Percentiles rank a stretch among this genome's conserved stretches.
These are phyloP conservation scores for Drosophila ambigua DNA, from an alignment of 1,140 invertebrate genomes.

Conservation along the genomic window DNA sequence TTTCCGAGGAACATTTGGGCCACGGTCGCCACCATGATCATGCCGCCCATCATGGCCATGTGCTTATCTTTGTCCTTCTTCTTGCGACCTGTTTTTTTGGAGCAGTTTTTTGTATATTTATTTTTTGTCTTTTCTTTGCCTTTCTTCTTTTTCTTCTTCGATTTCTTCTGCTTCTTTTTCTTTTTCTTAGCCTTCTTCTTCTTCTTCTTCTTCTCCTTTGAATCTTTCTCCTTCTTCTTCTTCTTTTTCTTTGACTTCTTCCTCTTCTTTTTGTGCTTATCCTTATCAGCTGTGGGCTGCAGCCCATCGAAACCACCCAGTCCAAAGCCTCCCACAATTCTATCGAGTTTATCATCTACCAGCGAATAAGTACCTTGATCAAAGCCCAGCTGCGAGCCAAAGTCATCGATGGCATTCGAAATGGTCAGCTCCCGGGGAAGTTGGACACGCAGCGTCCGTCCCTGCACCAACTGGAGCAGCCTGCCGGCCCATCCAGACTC, in stretches of 20 bases:
- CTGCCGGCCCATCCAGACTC: slow-evolving; percentile 38
- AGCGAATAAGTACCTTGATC: slow-evolving; percentile 79
- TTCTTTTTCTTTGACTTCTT: slow-evolving; percentile 32
- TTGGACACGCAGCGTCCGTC: slow-evolving; percentile 59
- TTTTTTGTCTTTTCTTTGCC: slow-evolving; percentile 53
- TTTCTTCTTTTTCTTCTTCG: slow-evolving; percentile 36
- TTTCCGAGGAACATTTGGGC: slow-evolving; percentile 88
- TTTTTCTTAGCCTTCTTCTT: slow-evolving; percentile 52
- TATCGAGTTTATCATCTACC: slow-evolving; percentile 82
- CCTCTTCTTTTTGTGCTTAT: slow-evolving; percentile 37
- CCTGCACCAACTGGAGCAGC: slow-evolving; percentile 59
- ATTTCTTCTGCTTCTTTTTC: slow-evolving; percentile 19
- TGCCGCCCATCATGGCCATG: slow-evolving; percentile 86
- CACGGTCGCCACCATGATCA: slow-evolving; percentile 88
- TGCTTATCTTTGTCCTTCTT: slow-evolving; percentile 84
- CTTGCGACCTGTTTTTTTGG: slow-evolving; percentile 82
- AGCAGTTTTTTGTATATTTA: slow-evolving; percentile 69
- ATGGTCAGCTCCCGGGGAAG: slow-evolving; percentile 61
- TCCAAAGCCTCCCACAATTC: slow-evolving; percentile 48
- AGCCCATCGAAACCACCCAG: slow-evolving; percentile 53
- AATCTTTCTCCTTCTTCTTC: slow-evolving; percentile 31
- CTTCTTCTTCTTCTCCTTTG: slow-evolving; percentile 44
- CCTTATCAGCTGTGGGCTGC: slow-evolving; percentile 40
- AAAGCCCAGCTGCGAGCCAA: slow-evolving; percentile 44
- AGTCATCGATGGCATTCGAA: slow-evolving; percentile 71